Conservation (phyloP, 1,140 invertebrate species). For the Ips typographus region DNA sequence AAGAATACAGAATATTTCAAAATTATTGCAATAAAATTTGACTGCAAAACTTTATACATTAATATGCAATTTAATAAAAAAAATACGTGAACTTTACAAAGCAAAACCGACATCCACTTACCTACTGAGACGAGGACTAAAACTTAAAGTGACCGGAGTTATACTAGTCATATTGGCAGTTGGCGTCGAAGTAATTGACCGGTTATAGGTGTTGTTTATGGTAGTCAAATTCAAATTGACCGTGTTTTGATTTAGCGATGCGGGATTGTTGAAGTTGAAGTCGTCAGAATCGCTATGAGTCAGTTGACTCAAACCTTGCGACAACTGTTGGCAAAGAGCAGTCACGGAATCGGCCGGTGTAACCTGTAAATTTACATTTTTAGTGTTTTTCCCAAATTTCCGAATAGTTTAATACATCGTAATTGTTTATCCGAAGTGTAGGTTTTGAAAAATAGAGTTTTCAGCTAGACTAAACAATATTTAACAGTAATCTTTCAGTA, state of each 20-base stretch:
- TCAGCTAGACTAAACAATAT: neutral
- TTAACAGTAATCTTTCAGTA: neutral
- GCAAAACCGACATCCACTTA: neutral
- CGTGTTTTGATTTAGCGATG: constrained; percentile 59
- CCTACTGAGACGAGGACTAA: constrained; percentile 49
- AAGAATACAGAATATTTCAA: too few relatives aligned
- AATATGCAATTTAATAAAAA: too few relatives aligned
- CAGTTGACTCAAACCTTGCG: constrained; percentile 77
- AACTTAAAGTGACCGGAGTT: constrained; percentile 51
- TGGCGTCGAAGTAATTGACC: constrained; percentile 40
- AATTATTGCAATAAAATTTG: too few relatives aligned
- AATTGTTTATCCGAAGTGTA: too few relatives aligned
- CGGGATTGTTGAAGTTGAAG: constrained; percentile 58
- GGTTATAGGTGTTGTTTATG: constrained; percentile 48
- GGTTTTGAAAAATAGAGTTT: too few relatives aligned
- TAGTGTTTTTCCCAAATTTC: neutral
- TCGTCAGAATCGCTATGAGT: constrained; percentile 69
- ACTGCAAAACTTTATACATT: too few relatives aligned
- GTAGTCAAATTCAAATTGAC: constrained; percentile 47
- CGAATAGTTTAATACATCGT: neutral
- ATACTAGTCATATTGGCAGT: constrained; percentile 43
- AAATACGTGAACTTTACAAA: too few relatives aligned
- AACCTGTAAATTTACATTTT: constrained; percentile 54
- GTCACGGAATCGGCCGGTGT: constrained; percentile 79
- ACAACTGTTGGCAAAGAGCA: constrained; percentile 85